These are phyloP conservation scores for Megalopta genalis DNA, from an alignment of 1,140 invertebrate genomes.

Conservation along the genomic window DNA sequence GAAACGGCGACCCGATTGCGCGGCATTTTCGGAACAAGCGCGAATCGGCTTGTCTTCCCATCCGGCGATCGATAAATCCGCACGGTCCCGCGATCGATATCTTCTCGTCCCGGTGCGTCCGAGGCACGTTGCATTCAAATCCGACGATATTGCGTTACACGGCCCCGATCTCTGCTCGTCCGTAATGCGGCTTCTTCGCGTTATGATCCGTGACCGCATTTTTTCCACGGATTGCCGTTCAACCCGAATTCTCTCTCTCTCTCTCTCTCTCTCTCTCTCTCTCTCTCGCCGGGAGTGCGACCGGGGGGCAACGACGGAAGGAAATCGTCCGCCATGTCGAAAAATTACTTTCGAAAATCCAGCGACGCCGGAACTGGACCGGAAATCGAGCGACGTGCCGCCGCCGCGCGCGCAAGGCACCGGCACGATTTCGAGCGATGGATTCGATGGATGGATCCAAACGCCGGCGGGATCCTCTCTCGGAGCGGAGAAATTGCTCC, in stretches of 20 bases:
- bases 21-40: background rate
- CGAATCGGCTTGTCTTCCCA: background rate
- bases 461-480: background rate
- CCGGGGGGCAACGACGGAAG: too few species aligned
- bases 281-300: background rate
- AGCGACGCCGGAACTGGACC: slow-evolving; percentile 54
- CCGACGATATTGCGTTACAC: slow-evolving; percentile 59
- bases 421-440: slow-evolving; percentile 49
- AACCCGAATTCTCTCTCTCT: slow-evolving; percentile 44
- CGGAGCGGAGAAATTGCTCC: background rate
- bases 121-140: slow-evolving; percentile 62
- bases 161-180: slow-evolving; percentile 69
- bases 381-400: slow-evolving; percentile 45
- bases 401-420: background rate
- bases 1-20: background rate
- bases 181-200: slow-evolving; percentile 65
- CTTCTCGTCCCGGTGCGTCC: slow-evolving; percentile 36
- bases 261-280: background rate
- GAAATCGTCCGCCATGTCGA: slow-evolving; percentile 8
- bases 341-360: slow-evolving; percentile 55
- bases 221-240: slow-evolving; percentile 63
- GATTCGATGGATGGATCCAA: background rate
- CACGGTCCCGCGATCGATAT: slow-evolving; percentile 23
- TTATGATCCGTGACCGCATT: slow-evolving; percentile 66
- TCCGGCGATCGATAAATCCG: slow-evolving; percentile 16